Percentiles rank a stretch among this genome's conserved stretches.
These are phyloP conservation scores for Bombus soroeensis DNA, from an alignment of 1,140 invertebrate genomes.

Conservation along the genomic window DNA sequence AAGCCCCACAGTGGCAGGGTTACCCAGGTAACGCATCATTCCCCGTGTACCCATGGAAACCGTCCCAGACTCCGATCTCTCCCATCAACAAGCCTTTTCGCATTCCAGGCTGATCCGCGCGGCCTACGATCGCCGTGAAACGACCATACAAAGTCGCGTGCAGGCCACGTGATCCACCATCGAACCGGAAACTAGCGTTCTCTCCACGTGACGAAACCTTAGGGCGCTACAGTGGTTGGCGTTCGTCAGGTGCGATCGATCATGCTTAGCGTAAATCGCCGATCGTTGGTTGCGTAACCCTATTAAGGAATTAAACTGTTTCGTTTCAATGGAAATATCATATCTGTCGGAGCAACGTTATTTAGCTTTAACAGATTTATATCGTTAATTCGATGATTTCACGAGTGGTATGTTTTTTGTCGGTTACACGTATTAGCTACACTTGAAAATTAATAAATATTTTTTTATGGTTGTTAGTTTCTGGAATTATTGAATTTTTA, in stretches of 20 bases:
- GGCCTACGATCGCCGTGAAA: conserved; percentile 20
- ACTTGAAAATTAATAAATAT: no score
- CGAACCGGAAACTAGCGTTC: conserved; percentile 2
- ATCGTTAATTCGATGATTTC: neutral
- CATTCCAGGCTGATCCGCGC: conserved; percentile 62
- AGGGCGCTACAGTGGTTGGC: neutral
- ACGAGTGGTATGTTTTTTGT: neutral
- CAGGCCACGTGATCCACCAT: conserved; percentile 60
- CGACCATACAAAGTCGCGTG: conserved; percentile 55
- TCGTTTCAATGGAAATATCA: neutral
- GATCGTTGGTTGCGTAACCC: no score
- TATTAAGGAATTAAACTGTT: neutral
- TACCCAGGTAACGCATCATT: conserved; percentile 77
- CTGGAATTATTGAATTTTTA: no score
- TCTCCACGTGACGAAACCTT: conserved; percentile 43
- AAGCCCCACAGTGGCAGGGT: conserved; percentile 59
- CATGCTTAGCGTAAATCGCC: neutral
- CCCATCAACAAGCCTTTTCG: conserved; percentile 75
- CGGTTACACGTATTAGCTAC: neutral
- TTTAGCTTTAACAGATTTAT: neutral
- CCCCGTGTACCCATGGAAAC: conserved; percentile 74
- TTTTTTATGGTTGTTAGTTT: no score
- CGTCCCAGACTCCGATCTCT: conserved; percentile 66
- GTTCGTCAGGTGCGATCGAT: neutral
- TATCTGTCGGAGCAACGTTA: neutral